Percentiles rank a stretch among this genome's conserved stretches.
phyloP scores from a whole-genome alignment of 2,113 vertebrate species.

The Callipepla californica region DNA sequence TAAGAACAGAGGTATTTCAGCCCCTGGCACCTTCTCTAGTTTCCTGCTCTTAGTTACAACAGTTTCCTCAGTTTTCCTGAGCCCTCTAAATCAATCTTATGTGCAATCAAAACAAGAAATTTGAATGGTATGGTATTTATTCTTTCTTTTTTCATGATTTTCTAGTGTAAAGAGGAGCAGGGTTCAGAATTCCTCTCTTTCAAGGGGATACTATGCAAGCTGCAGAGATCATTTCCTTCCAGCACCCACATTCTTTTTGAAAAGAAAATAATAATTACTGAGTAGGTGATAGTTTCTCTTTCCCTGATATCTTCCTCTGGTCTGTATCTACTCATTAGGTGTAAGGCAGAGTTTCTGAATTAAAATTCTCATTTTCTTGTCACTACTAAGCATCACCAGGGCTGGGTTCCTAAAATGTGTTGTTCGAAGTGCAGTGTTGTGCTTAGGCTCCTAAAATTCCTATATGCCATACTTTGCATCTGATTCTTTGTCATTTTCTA shows the following conservation, averaged over 20 bases:
- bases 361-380: background rate
- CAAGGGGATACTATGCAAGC: background rate
- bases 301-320: background rate
- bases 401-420: background rate
- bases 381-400: background rate
- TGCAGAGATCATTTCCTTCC: background rate
- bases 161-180: background rate
- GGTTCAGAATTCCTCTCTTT: background rate
- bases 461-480: background rate
- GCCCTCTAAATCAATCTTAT: background rate
- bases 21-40: background rate
- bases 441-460: background rate
- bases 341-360: background rate
- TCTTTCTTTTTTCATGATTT: background rate
- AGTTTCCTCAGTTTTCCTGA: background rate
- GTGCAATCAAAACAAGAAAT: background rate
- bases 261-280: background rate
- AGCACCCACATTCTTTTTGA: background rate
- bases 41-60: background rate
- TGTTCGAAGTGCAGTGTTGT: background rate
- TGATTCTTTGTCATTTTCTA: background rate
- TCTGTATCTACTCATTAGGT: background rate
- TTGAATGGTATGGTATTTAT: background rate
- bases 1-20: background rate
- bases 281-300: background rate